Evolutionary conservation across 2,797 vertebrate genomes (phyloP).

Genomic region (Sebastolobus alascanus): DNA sequence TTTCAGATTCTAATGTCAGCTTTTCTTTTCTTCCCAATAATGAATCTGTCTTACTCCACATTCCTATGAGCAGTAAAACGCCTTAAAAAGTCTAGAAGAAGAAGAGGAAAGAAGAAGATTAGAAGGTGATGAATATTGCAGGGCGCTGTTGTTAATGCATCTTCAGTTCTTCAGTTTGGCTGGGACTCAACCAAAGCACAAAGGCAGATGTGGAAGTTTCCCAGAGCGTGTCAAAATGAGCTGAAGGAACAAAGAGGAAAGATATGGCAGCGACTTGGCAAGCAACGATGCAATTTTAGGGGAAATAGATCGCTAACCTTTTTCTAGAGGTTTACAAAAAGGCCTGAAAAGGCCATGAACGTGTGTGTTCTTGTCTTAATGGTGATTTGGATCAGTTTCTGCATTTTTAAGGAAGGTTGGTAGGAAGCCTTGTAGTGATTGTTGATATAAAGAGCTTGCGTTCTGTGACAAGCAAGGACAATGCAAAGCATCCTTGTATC

Average conservation of each 20-base stretch:
- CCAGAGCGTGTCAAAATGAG: constrained; percentile 43
- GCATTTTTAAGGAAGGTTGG: constrained; percentile 21
- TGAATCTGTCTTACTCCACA: constrained; percentile 5
- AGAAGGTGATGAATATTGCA: constrained; percentile 18
- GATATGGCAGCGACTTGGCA: constrained; percentile 37
- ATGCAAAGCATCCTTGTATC: constrained; percentile 64
- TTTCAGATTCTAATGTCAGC: background rate
- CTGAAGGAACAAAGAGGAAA: constrained; percentile 35
- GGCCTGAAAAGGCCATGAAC: constrained; percentile 8
- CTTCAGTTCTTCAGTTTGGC: constrained; percentile 35
- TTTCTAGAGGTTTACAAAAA: constrained; percentile 37
- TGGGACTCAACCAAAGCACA: constrained; percentile 34
- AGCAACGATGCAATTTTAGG: constrained; percentile 31
- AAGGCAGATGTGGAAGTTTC: constrained; percentile 51
- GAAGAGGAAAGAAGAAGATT: too few species aligned
- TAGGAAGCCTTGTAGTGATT: constrained; percentile 15
- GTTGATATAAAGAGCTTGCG: constrained; percentile 36
- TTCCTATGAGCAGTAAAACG: constrained; percentile 15
- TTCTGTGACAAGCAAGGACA: constrained; percentile 66
- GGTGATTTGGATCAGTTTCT: constrained; percentile 28
- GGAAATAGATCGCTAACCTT: constrained; percentile 6
- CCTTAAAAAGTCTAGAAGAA: background rate
- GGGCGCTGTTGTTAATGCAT: constrained; percentile 5
- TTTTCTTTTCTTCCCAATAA: background rate
- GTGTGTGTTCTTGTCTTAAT: constrained; percentile 22